Conservation (phyloP, 2,797 vertebrate species). For the Peromyscus aztecus region DNA sequence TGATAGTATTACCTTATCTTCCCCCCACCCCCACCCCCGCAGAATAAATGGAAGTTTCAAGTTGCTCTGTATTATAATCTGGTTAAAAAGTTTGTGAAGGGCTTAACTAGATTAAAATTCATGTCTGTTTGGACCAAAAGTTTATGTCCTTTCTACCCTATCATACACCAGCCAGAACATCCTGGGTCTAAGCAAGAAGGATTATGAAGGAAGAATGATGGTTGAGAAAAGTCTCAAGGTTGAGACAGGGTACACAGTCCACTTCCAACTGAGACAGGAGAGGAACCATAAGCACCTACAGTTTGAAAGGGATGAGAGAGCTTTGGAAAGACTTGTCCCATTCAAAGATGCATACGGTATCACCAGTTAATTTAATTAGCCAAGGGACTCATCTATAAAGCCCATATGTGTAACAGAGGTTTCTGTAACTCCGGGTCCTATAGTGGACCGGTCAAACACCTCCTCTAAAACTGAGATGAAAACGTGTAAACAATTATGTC, state of each 20-base stretch:
- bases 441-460: background rate
- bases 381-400: background rate
- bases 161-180: background rate
- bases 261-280: background rate
- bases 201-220: background rate
- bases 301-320: background rate
- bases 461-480: background rate
- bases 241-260: background rate
- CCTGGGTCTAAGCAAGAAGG: background rate
- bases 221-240: background rate
- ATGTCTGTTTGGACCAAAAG: background rate
- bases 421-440: background rate
- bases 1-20: background rate
- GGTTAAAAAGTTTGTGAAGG: background rate
- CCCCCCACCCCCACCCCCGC: too few relatives aligned
- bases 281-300: background rate
- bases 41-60: slow-evolving; percentile 18
- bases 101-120: background rate
- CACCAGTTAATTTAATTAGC: background rate
- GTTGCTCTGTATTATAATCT: too few relatives aligned
- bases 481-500: background rate
- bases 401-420: background rate
- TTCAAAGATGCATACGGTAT: background rate
- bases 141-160: background rate
- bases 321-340: background rate